A percentile compares a stretch with the other conserved stretches of the same genome.
phyloP scores from a whole-genome alignment of 2,113 vertebrate species.

The Aspidoscelis tigris region DNA sequence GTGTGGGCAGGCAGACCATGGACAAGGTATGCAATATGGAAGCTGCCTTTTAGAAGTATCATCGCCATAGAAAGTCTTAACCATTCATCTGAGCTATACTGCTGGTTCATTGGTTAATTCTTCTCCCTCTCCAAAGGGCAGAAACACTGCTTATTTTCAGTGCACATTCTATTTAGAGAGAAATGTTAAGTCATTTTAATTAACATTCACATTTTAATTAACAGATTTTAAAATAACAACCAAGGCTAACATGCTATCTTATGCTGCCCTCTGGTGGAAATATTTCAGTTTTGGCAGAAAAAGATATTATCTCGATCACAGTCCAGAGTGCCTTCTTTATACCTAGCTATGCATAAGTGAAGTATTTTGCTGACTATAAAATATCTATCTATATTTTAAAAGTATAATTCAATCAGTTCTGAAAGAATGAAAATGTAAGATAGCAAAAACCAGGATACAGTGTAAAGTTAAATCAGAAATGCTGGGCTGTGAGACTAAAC shows the following conservation, averaged over 20 bases:
- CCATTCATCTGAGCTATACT: too few relatives aligned
- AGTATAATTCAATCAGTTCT: neutral
- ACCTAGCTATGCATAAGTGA: neutral
- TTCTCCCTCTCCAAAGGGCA: too few relatives aligned
- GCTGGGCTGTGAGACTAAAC: too few relatives aligned
- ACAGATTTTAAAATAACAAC: neutral
- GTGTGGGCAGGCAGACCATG: too few relatives aligned
- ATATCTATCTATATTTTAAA: too few relatives aligned
- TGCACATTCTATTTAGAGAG: too few relatives aligned
- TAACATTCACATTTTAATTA: neutral
- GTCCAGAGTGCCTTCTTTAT: neutral
- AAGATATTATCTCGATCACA: neutral
- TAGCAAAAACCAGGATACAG: neutral
- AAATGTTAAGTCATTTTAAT: neutral
- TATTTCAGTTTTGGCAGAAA: neutral
- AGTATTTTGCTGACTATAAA: neutral
- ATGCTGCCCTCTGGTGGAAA: constrained; percentile 34
- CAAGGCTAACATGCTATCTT: neutral
- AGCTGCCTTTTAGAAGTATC: too few relatives aligned
- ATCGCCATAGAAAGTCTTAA: neutral
- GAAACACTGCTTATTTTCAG: too few relatives aligned
- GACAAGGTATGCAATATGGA: too few relatives aligned
- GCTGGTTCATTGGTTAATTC: too few relatives aligned
- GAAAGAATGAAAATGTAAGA: neutral
- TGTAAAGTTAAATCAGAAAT: neutral